Conservation (phyloP, 2,113 vertebrate species). For the Ceratotherium simum region DNA sequence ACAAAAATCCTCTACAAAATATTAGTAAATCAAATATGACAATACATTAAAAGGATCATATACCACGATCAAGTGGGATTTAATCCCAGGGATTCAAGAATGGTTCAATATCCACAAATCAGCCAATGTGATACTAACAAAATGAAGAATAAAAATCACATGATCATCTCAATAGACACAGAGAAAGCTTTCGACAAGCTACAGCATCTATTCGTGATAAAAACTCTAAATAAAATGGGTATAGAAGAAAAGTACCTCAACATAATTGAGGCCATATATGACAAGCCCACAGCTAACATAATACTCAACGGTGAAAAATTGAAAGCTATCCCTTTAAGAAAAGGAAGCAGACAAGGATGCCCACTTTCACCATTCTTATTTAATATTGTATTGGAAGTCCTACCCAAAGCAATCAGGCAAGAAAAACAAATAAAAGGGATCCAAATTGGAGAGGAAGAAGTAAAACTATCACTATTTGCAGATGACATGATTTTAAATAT, state of each 20-base stretch:
- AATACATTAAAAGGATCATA: background rate
- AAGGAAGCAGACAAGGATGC: background rate
- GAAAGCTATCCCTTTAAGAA: background rate
- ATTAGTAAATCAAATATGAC: background rate
- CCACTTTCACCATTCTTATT: background rate
- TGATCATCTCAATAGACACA: background rate
- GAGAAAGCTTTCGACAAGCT: background rate
- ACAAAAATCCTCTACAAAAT: background rate
- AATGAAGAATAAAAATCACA: background rate
- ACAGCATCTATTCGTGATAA: background rate
- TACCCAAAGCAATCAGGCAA: background rate
- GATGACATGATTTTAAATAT: background rate
- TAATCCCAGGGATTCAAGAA: background rate
- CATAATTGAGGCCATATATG: background rate
- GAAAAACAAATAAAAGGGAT: background rate
- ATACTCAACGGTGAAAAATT: background rate
- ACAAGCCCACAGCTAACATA: background rate
- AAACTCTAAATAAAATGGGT: background rate
- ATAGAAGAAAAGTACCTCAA: background rate
- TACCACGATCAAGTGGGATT: background rate
- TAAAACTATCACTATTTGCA: background rate
- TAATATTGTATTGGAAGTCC: background rate
- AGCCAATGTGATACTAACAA: background rate
- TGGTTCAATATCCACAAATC: background rate
- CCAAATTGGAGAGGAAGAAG: background rate